Percentiles rank a stretch among this genome's conserved stretches.
Conservation (phyloP, 2,797 vertebrate genomes). For the Phaenicophaeus curvirostris region DNA sequence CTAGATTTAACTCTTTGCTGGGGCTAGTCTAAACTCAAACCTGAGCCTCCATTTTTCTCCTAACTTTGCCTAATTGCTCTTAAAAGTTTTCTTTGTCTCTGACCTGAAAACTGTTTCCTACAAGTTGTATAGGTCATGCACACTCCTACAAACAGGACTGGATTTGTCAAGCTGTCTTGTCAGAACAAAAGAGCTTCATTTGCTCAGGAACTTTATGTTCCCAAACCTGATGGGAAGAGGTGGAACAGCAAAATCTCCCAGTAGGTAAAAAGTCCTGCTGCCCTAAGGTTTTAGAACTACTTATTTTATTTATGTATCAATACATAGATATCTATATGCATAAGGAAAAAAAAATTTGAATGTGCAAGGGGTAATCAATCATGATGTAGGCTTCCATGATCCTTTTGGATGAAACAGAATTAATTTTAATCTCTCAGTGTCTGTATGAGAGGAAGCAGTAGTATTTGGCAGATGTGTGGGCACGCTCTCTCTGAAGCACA, state of each 20-base stretch:
- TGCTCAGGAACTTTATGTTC: neutral
- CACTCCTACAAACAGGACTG: neutral
- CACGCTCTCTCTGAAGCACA: neutral
- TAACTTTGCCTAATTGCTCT: neutral
- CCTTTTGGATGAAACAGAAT: neutral
- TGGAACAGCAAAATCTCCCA: neutral
- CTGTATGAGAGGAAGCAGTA: neutral
- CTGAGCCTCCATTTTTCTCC: neutral
- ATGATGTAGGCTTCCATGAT: neutral
- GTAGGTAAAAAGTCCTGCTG: neutral
- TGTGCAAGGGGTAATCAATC: neutral
- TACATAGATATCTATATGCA: neutral
- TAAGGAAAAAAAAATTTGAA: neutral
- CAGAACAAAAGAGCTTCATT: neutral
- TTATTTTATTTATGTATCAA: neutral
- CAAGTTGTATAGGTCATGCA: neutral
- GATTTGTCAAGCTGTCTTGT: neutral
- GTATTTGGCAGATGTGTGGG: constrained; percentile 1
- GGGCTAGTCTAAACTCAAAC: neutral
- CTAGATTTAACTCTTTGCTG: constrained; percentile 29
- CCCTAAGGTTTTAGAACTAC: neutral
- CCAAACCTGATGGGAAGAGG: neutral
- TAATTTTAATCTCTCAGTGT: neutral
- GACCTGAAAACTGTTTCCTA: neutral
- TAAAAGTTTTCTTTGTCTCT: neutral